These are phyloP conservation scores for Rhagologus leucostigma DNA, from an alignment of 2,113 vertebrate species.

Conservation along the genomic window DNA sequence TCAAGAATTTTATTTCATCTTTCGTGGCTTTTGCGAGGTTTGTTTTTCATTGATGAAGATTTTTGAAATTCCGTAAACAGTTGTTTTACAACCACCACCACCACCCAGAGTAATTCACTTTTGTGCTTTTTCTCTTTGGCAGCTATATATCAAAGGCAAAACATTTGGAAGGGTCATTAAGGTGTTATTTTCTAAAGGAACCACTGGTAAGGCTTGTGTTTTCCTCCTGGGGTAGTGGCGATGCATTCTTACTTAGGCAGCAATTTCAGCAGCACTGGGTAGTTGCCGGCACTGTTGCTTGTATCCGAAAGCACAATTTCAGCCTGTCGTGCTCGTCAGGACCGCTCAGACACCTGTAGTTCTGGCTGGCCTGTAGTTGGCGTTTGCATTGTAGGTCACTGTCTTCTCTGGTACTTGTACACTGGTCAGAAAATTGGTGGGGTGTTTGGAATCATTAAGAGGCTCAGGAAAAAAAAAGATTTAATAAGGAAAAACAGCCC, in stretches of 20 bases:
- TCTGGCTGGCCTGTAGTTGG: not conserved
- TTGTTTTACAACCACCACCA: conserved; percentile 36
- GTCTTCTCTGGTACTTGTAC: not conserved
- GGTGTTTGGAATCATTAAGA: conserved; percentile 57
- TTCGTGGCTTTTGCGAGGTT: conserved; percentile 28
- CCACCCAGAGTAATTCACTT: conserved; percentile 26
- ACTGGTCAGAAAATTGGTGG: conserved; percentile 22
- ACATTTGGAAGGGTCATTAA: conserved; percentile 50
- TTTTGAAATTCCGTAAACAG: conserved; percentile 44
- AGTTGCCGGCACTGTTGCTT: conserved; percentile 30
- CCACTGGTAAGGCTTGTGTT: conserved; percentile 37
- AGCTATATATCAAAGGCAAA: conserved; percentile 75
- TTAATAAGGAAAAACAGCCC: conserved; percentile 54
- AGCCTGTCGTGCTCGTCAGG: not conserved
- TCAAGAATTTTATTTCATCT: conserved; percentile 49
- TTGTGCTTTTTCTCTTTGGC: conserved; percentile 74
- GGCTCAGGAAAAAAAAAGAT: conserved; percentile 60
- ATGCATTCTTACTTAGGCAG: conserved; percentile 36
- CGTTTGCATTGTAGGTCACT: conserved; percentile 24
- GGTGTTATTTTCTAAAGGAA: conserved; percentile 50
- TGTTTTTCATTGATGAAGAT: conserved; percentile 46
- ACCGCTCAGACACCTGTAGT: conserved; percentile 12
- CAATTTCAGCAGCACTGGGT: conserved; percentile 36
- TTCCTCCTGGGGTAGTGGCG: conserved; percentile 14
- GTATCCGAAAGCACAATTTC: conserved; percentile 60